Conservation (phyloP, 1,140 invertebrate species). For the Drosophila sucinea region DNA sequence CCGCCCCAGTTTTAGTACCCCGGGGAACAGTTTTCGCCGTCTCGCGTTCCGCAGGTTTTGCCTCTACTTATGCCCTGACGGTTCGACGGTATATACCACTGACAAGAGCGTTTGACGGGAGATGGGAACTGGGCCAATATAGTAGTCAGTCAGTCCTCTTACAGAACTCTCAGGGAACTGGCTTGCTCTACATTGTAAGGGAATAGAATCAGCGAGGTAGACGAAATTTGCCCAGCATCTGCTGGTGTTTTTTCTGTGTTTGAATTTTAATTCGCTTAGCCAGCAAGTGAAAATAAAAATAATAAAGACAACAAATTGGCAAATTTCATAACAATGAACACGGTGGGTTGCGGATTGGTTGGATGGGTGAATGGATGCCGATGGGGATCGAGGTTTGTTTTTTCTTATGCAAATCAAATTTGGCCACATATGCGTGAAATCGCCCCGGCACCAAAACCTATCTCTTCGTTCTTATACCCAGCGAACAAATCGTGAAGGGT, state of each 20-base stretch:
- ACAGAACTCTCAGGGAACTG: too few species aligned
- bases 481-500: too few species aligned
- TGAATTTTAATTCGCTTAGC: slow-evolving; percentile 74
- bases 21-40: slow-evolving; percentile 6
- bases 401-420: slow-evolving; percentile 75
- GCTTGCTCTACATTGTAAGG: not conserved
- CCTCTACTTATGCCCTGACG: slow-evolving; percentile 22
- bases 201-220: not conserved
- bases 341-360: slow-evolving; percentile 17
- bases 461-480: slow-evolving; percentile 25
- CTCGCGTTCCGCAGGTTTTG: slow-evolving; percentile 13
- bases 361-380: not conserved
- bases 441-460: slow-evolving; percentile 13
- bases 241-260: slow-evolving; percentile 27
- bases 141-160: too few species aligned
- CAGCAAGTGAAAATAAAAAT: slow-evolving; percentile 36
- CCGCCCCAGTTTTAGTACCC: slow-evolving; percentile 8
- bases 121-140: not conserved
- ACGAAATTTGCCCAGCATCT: not conserved
- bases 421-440: slow-evolving; percentile 79
- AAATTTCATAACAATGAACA: slow-evolving; percentile 77
- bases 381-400: slow-evolving; percentile 56
- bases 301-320: slow-evolving; percentile 58
- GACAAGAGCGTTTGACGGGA: not conserved
- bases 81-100: not conserved